A percentile compares a stretch with the other conserved stretches of the same genome.
These are phyloP conservation scores for Lucilia cuprina DNA, from an alignment of 1,140 invertebrate genomes.

Conservation along the genomic window DNA sequence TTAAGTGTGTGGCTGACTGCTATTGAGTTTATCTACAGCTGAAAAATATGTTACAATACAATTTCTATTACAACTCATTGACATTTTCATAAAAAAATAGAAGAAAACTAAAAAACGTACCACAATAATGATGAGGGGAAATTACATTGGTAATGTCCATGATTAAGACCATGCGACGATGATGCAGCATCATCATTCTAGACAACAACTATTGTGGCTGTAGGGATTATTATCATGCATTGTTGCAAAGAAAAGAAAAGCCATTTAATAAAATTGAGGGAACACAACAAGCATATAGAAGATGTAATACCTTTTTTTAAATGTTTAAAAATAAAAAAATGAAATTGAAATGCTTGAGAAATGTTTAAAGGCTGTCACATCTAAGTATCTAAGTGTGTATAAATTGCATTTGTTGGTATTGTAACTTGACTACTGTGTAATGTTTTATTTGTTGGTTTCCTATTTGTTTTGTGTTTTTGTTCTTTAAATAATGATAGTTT, in stretches of 20 bases:
- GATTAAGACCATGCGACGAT: constrained; percentile 2
- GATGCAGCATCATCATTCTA: not conserved
- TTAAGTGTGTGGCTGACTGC: constrained; percentile 5
- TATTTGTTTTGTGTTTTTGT: not conserved
- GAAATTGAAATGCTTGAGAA: constrained; percentile 9
- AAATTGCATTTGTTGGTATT: too few relatives aligned
- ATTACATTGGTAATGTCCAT: not conserved
- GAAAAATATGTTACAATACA: not conserved
- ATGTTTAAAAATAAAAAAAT: not conserved
- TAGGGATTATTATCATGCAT: not conserved
- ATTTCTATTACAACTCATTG: not conserved
- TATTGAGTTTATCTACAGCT: not conserved
- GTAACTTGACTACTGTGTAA: too few relatives aligned
- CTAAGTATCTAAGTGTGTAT: not conserved
- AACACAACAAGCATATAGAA: not conserved
- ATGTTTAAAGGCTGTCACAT: not conserved
- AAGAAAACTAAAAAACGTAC: not conserved
- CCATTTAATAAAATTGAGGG: not conserved
- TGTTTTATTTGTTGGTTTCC: not conserved
- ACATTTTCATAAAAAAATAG: not conserved
- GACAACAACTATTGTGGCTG: not conserved
- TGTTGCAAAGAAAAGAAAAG: not conserved
- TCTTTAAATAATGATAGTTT: not conserved
- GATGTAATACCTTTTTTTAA: too few relatives aligned
- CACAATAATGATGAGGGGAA: not conserved